Evolutionary conservation across 23 tunicate genomes (phyloP), one percentile per base, ranked within the genome.

Genomic region (Diplosoma virens): DNA sequence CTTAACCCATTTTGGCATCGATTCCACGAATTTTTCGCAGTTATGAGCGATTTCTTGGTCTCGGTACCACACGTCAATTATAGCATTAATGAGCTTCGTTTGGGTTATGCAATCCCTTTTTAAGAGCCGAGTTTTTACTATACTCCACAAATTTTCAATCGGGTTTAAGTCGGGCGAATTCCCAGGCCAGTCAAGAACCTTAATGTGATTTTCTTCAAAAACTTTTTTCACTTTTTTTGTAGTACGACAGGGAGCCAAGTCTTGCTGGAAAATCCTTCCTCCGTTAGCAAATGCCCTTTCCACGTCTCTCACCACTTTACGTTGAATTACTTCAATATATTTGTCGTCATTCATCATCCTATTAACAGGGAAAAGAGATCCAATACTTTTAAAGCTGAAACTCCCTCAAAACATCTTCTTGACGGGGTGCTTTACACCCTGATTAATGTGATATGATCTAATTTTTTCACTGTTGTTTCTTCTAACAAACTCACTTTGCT

Each of bases 271-370:
- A 36, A 68, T 68, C 2, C 54, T 53, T 21, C 53, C 75, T 7
- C 75, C 53, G 21, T 36, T 25, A 3, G 75, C 53, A 35, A 68
- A 68, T 68, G 52, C 75, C 21, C 25, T 68, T 68, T 41, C 9
- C 75, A 33, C 36, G 75, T 68, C 75, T 68, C 28, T 37, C 26
- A 68, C 5, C 5, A 33, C 75, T 36, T 68, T 68, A 9, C 29
- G 75, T 4, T 68, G 54, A 30, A 68, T 68, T 33, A 35, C 75
- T 5, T 37, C 53, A 21, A 68, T 35, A 35, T 33, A 68, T 21
- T 68, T 68, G 75, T 68, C 75, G 17, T 52, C 53, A 36, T 68
- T 68, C 75, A 68, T 68, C 53, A 68, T 68, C 11, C 75, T 53
- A 7, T 14, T 7, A 5, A 68, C 54, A 34, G 75, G 75, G 29